Base-by-base conservation (phyloP, 2,797 vertebrate species). In the Megaceryle alcyon region DNA sequence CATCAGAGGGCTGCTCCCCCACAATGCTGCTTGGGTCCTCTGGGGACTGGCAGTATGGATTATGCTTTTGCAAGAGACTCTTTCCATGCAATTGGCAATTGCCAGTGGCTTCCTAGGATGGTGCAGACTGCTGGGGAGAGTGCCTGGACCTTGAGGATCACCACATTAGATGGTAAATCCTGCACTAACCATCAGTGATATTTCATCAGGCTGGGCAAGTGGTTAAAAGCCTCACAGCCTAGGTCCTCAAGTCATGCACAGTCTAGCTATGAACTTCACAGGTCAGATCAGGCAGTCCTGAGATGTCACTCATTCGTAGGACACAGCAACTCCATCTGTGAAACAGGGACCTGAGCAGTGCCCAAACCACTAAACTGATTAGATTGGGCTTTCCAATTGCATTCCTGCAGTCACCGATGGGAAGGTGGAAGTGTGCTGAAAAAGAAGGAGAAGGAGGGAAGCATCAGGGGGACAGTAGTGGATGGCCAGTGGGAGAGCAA, bases 11-110 rank as follows among this genome's bases (percentile, higher is more conserved):
- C 28, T 73, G 5, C 5, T 76, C 6, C 9, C 14, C 5, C 2
- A 0, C 10, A 49, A 6, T 3, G 2, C 31, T 65, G 6, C 33
- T 33, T 0, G 0, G 7, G 54, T 18, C 9, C n/a, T 59, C 60
- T 59, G 43, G 35, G 12, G 25, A 28, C 25, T 22, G 17, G 9
- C 20, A 48, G 16, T 16, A 33, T 43, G 12, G 4, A 3, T 6
- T 59, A 15, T 48, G 12, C 9, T 64, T 35, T 75, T 56, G 11
- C 53, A 70, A 39, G 14, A 29, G 6, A 10, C 10, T 54, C 18
- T 44, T 77, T 39, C 46, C n/a, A 26, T 19, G 9, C 13, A 56
- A 17, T 4, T 16, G 20, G 16, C 39, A 66, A 28, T 64, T 48
- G 22, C 9, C 46, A 15, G 26, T 22, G 35, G 20, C 39, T 63